Evolutionary conservation across 1,140 invertebrate species (phyloP), one percentile per base, ranked within the genome.

Genomic region (Geopemphigus sp.): DNA sequence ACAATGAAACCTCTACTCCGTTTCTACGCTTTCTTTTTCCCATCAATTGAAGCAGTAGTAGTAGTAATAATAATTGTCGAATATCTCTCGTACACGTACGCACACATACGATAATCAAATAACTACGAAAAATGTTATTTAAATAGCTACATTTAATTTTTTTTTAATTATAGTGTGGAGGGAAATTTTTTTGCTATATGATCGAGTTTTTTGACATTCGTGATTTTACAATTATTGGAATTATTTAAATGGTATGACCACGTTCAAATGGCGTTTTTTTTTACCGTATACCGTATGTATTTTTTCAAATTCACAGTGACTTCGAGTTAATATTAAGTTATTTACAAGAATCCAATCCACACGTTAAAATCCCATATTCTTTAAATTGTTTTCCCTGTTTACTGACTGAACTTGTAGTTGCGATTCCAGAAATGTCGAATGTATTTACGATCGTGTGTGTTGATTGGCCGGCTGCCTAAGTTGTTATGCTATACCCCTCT

Each of bases 11-110:
- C 39, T 76, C 72, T 57, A 57, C 26, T 29, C 64, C 12, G 70
- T 73, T 29, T 74, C 26, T 76, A 76, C 74, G 74, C 74, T 78
- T 78, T 78, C 74, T 78, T 78, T 78, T 78, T 61, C 57, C 45
- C 57, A 61, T 78, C 57, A 47, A 61, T 50, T 54, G 14, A 63
- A 39, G 19, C 22, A 24, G 56, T 76, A 47, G 54, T 53, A 24
- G 10, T 39, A 4, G 3, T 22, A n/a, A 50, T 11, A 63, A n/a
- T n/a, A n/a, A n/a, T n/a, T n/a, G 56, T 78, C 22, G 24, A 78
- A 59, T 61, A 59, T 61, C 24, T 39, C 39, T 29, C 57, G 29
- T 29, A 17, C 8, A 39, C 32, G 32, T 39, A n/a, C n/a, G 11
- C 39, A 22, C n/a, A 50, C 56, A 53, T 32, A 57, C 29, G 29